Base-by-base conservation (phyloP, 1,140 invertebrate genomes). In the Bombus waltoni region DNA sequence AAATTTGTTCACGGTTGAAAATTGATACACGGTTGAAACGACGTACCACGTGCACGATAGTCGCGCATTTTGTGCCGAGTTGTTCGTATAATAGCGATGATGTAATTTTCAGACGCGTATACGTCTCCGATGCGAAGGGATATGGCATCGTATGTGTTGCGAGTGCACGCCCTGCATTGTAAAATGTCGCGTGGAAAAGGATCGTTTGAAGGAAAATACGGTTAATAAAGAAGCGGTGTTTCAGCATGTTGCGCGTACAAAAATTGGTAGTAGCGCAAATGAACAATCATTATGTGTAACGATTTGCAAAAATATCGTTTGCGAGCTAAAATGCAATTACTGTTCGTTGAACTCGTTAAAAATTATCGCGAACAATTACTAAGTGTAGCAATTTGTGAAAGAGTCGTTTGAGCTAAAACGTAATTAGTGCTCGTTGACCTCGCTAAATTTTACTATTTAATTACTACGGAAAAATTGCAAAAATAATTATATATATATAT, bases 21-120 rank as follows among this genome's bases (percentile, higher is more conserved):
- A 53, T 53, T 28, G 25, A 35, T 22, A 53, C 47, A 53, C 47
- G 28, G 15, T 10, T n/a, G 47, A 53, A 53, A 53, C 22, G 47
- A 53, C 22, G 28, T 28, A 42, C 28, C 11, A 25, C n/a, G 11
- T 42, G 79, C 11, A 32, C 72, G 53, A 57, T 32, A 35, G 32
- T 35, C 32, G 40, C 59, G 59, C 42, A 32, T 75, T 47, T 57
- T n/a, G 18, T 25, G 40, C 38, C 25, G 81, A 57, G 53, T 73
- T 81, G 28, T 66, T 83, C 76, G 53, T 38, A 62, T 85, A 72
- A 85, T 71, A 42, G 66, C 83, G 53, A 85, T 85, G 83, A 85
- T 79, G 76, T 71, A 85, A 85, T 79, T 85, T 66, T n/a, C 40
- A 62, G 65, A 78, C 68, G 44, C 65, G 65, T 78, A 65, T 35